phyloP scores from a whole-genome alignment of 2,888 invertebrate species.

The Alloplasta piceator region DNA sequence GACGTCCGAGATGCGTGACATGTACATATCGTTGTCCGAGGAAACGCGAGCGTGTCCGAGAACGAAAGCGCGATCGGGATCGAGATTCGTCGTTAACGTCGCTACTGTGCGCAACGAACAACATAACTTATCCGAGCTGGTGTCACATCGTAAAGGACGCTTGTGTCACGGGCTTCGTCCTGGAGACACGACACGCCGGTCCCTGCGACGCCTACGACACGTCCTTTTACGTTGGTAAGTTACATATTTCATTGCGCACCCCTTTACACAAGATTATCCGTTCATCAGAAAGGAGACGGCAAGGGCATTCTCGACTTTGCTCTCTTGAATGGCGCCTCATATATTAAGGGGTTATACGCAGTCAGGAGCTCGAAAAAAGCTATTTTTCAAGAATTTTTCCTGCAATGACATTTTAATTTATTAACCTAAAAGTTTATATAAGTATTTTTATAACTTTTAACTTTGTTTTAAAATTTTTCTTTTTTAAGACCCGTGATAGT shows the following conservation, averaged over 20 bases:
- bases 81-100: constrained; percentile 76
- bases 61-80: constrained; percentile 77
- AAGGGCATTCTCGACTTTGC: constrained; percentile 5
- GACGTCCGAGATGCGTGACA: constrained; percentile 89
- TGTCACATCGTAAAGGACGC: constrained; percentile 91
- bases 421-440: too few species aligned
- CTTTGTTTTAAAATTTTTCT: too few species aligned
- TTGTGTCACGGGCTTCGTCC: constrained; percentile 89
- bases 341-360: too few species aligned
- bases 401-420: too few species aligned
- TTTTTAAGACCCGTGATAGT: too few species aligned
- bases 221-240: constrained; percentile 70
- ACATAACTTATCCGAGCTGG: constrained; percentile 90
- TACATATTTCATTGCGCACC: constrained; percentile 8
- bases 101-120: constrained; percentile 89
- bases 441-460: too few species aligned
- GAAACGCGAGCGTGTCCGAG: constrained; percentile 78
- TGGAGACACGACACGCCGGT: constrained; percentile 89
- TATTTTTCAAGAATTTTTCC: too few species aligned
- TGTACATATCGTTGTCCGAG: constrained; percentile 87
- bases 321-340: not conserved
- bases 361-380: too few species aligned
- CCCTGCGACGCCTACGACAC: constrained; percentile 84
- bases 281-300: not conserved
- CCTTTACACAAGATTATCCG: too few species aligned